Evolutionary conservation across 2,113 vertebrate species (phyloP).

Genomic region (Ochotona princeps): DNA sequence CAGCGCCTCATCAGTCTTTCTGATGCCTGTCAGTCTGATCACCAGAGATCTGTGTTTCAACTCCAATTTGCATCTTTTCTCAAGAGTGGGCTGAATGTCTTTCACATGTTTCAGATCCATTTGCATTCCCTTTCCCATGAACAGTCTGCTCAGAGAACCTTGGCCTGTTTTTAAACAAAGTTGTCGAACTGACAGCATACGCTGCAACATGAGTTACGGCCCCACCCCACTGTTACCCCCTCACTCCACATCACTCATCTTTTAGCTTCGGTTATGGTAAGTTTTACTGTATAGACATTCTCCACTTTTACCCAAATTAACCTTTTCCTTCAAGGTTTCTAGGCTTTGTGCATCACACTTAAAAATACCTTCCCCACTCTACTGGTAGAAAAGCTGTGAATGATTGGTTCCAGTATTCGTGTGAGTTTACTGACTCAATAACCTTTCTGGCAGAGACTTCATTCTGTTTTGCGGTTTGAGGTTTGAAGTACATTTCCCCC

Average conservation of each 20-base stretch:
- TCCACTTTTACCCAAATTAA: constrained; percentile 13
- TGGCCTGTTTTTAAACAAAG: constrained; percentile 45
- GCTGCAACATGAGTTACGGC: not conserved
- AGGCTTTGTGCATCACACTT: not conserved
- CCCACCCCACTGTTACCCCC: not conserved
- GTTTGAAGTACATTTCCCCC: not conserved
- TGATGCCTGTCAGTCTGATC: not conserved
- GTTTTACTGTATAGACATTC: not conserved
- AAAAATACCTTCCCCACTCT: constrained; percentile 17
- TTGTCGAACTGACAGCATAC: not conserved
- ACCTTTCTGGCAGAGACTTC: not conserved
- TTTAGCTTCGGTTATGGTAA: not conserved
- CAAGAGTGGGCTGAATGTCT: constrained; percentile 24
- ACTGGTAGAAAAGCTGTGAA: not conserved
- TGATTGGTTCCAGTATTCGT: not conserved
- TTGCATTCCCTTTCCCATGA: constrained; percentile 56
- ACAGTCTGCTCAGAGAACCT: constrained; percentile 37
- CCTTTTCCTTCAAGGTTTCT: constrained; percentile 5
- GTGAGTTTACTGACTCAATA: not conserved
- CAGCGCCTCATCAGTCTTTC: not conserved
- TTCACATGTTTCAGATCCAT: constrained; percentile 47
- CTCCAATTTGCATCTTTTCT: constrained; percentile 38
- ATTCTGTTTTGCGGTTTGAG: not conserved
- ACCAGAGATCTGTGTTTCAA: not conserved
- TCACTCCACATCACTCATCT: not conserved